A percentile compares a stretch with the other conserved stretches of the same genome.
Conservation (phyloP, 2,797 vertebrate species). For the Epinephelus coioides region DNA sequence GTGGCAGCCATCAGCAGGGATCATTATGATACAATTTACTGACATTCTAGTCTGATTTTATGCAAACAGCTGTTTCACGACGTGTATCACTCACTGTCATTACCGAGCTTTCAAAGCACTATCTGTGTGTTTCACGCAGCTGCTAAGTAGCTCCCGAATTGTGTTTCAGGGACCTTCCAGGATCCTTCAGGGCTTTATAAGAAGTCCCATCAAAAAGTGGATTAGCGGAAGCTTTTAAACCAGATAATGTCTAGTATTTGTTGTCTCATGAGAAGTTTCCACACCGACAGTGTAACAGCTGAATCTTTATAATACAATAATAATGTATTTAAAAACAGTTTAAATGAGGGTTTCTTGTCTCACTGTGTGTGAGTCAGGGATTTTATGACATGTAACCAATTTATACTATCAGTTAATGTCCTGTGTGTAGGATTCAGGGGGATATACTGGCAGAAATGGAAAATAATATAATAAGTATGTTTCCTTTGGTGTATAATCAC, state of each 20-base stretch:
- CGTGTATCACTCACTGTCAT: conserved; percentile 29
- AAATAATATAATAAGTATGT: too few relatives aligned
- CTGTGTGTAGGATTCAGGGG: too few relatives aligned
- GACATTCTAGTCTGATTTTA: conserved; percentile 33
- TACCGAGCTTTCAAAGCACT: conserved; percentile 18
- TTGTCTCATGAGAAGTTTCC: conserved; percentile 2
- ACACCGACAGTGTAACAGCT: conserved; percentile 8
- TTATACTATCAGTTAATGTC: too few relatives aligned
- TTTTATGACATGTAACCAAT: too few relatives aligned
- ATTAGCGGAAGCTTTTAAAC: conserved; percentile 32
- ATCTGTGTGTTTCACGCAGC: conserved; percentile 21
- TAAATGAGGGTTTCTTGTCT: neutral
- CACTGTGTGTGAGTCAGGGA: neutral
- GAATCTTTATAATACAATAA: neutral
- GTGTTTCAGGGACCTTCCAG: neutral
- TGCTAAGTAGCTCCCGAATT: conserved; percentile 16
- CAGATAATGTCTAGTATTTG: conserved; percentile 17
- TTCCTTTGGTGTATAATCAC: too few relatives aligned
- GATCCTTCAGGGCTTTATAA: conserved; percentile 23
- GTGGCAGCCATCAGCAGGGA: neutral
- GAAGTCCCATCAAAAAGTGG: conserved; percentile 28
- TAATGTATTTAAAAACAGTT: neutral
- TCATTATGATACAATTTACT: conserved; percentile 34
- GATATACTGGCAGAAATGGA: too few relatives aligned
- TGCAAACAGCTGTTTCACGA: conserved; percentile 5